Conservation (phyloP, 2,113 vertebrate genomes). For the Gambusia affinis region DNA sequence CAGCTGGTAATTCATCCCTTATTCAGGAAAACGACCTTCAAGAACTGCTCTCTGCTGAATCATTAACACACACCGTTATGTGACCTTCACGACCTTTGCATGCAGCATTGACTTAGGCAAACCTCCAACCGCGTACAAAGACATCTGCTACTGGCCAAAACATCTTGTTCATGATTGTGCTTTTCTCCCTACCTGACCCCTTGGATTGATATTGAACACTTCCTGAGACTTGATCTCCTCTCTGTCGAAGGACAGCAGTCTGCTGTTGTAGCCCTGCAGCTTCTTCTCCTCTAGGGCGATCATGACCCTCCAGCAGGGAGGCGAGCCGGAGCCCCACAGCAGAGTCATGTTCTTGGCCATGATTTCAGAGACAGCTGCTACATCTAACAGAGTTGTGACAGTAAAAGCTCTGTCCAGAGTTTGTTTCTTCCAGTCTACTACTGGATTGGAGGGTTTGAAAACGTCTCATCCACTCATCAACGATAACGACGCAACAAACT, state of each 20-base stretch:
- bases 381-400: neutral
- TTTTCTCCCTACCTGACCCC: conserved; percentile 69
- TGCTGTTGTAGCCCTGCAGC: conserved; percentile 73
- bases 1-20: too few species aligned
- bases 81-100: too few species aligned
- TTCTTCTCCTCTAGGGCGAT: conserved; percentile 81
- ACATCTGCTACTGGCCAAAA: too few species aligned
- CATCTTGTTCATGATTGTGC: too few species aligned
- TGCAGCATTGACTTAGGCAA: too few species aligned
- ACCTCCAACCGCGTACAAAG: too few species aligned
- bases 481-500: neutral
- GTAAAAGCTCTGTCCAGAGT: neutral
- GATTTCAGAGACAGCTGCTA: neutral
- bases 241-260: conserved; percentile 78
- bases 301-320: conserved; percentile 81
- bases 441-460: neutral
- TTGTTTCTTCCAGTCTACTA: neutral
- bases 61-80: too few species aligned
- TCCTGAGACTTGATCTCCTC: conserved; percentile 75
- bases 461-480: neutral
- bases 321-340: conserved; percentile 77
- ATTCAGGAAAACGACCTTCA: too few species aligned
- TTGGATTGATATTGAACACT: conserved; percentile 75
- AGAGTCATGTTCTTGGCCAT: conserved; percentile 77
- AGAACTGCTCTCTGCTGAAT: too few species aligned